Percentiles rank a stretch among this genome's conserved stretches.
Evolutionary conservation across 2,888 invertebrate genomes (phyloP).

Genomic region (Therioaphis trifolii): DNA sequence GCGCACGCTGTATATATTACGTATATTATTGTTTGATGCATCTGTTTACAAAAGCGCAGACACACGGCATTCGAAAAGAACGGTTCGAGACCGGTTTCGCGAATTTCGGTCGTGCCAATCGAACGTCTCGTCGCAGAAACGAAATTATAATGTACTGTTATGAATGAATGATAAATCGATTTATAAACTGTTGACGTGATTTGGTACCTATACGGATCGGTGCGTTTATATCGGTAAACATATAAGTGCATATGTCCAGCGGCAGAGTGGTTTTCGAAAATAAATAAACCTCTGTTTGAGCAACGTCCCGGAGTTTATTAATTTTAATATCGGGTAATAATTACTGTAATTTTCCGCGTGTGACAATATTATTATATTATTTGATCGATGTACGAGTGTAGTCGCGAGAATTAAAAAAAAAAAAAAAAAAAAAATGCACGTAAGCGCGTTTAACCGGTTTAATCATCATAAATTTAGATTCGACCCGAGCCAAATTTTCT

Average conservation of each 20-base stretch:
- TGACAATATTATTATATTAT: not conserved
- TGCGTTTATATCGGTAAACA: too few species aligned
- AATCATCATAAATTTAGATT: slow-evolving; percentile 16
- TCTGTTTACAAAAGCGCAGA: not conserved
- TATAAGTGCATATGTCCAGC: not conserved
- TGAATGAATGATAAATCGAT: not conserved
- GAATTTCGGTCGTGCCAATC: not conserved
- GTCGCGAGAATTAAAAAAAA: not conserved
- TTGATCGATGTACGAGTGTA: not conserved
- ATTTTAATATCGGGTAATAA: slow-evolving; percentile 3
- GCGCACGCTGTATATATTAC: too few species aligned
- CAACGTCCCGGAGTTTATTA: slow-evolving; percentile 25
- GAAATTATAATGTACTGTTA: not conserved
- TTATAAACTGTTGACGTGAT: too few species aligned
- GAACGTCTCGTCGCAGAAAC: not conserved
- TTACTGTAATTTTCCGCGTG: not conserved
- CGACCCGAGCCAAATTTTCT: slow-evolving; percentile 20
- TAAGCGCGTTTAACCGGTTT: slow-evolving; percentile 46
- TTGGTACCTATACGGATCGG: too few species aligned
- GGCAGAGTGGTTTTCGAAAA: not conserved
- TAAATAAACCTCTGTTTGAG: not conserved
- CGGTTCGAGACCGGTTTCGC: slow-evolving; percentile 3
- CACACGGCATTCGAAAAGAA: not conserved
- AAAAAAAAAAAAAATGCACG: too few species aligned
- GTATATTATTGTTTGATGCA: too few species aligned